Base-by-base conservation (phyloP, 2,888 invertebrate species). In the Euzetes globulus region DNA sequence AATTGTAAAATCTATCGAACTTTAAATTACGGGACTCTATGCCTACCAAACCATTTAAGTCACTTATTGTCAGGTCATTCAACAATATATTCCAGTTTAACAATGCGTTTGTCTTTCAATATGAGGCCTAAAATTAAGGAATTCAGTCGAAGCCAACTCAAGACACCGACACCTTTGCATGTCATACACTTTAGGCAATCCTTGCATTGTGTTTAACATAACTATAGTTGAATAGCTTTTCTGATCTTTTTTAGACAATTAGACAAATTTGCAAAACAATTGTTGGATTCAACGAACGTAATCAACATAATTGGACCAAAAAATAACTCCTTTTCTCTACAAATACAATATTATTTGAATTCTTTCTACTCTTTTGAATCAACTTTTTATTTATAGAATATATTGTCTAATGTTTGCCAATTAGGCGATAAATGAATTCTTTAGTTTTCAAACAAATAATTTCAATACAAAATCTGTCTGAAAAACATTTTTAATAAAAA, bases 211-310 rank as follows among this genome's bases (percentile, higher is more conserved):
- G 3, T 19, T 15, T 1, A 52, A 52, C 52, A 19, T 1, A 52
- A 19, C 52, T 60, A 60, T 60, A 60, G 29, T 60, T 60, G 60
- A 60, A 60, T 60, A 37, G n/a, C 37, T 65, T n/a, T 65, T 65
- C 37, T 33, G 41, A 65, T 37, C 9, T 60, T 65, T 65, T 65
- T 37, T 25, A 65, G 19, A 37, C 37, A 65, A 65, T 65, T 65
- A 65, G 33, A 15, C 29, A 33, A 33, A 37, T 65, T 37, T 41
- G 29, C 37, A 41, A 6, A 41, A 65, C 65, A 65, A 65, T 65
- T 65, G 65, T 37, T 65, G 4, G 33, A 33, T 33, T 33, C 33
- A 33, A 33, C 33, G 29, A 65, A 33, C 19, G 65, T 13, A 60
- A 52, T 52, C 52, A 9, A 52, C 52, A 52, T 52, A 52, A 60